Evolutionary conservation across 2,113 vertebrate species (phyloP).

Genomic region (Heterotilapia buettikoferi): DNA sequence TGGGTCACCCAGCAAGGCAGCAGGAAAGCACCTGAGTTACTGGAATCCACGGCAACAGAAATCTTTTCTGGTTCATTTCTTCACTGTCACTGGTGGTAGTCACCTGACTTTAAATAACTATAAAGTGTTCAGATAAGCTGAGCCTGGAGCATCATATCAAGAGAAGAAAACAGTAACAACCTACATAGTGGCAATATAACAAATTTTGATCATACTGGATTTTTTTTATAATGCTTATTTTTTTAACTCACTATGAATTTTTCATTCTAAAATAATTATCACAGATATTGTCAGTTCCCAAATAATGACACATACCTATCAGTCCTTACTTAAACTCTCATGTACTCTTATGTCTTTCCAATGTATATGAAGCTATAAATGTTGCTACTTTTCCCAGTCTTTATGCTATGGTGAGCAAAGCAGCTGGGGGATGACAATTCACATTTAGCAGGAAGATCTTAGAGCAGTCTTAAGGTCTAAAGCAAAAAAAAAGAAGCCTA

Average conservation of each 20-base stretch:
- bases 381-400: not conserved
- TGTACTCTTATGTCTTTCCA: not conserved
- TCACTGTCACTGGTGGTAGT: not conserved
- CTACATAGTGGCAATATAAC: not conserved
- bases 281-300: not conserved
- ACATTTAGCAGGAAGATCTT: not conserved
- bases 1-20: not conserved
- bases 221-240: not conserved
- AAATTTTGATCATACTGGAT: not conserved
- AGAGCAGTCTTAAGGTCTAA: not conserved
- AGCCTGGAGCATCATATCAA: not conserved
- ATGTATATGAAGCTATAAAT: not conserved
- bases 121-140: fast-evolving
- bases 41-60: not conserved
- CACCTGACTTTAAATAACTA: not conserved
- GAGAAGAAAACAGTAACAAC: not conserved
- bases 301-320: fast-evolving
- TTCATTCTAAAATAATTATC: not conserved
- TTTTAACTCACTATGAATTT: fast-evolving
- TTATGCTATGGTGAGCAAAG: not conserved
- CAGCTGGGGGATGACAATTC: not conserved
- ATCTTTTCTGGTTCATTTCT: not conserved
- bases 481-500: not conserved
- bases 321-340: fast-evolving
- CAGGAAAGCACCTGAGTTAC: not conserved